Evolutionary conservation across 2,113 vertebrate genomes (phyloP).

Genomic region (Eolophus roseicapilla): DNA sequence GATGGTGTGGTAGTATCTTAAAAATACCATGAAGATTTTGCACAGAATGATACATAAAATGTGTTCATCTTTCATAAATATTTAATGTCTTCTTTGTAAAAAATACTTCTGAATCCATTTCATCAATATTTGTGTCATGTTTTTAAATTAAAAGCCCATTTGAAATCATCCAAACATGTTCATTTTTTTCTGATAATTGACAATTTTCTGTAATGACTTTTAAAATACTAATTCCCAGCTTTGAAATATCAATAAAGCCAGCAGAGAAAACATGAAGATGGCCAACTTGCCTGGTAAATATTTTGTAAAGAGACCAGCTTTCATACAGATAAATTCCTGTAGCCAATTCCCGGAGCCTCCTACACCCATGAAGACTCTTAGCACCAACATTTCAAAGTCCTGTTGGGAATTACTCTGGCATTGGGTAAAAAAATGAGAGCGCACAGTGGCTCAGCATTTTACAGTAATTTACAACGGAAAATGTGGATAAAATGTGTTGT

Average conservation of each 20-base stretch:
- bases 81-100: neutral
- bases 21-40: neutral
- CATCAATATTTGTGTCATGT: neutral
- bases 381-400: neutral
- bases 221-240: neutral
- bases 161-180: neutral
- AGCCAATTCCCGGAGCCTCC: neutral
- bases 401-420: neutral
- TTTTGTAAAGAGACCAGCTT: neutral
- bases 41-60: neutral
- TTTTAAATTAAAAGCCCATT: neutral
- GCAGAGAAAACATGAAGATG: neutral
- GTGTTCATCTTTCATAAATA: neutral
- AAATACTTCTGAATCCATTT: neutral
- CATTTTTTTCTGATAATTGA: neutral
- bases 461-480: neutral
- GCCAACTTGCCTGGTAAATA: neutral
- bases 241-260: neutral
- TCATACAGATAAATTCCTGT: neutral
- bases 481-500: neutral
- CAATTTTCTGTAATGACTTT: neutral
- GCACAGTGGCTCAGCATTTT: neutral
- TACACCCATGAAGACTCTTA: rapidly evolving
- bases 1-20: neutral
- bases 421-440: neutral